Evolutionary conservation across 2,797 vertebrate species (phyloP), one percentile per base, ranked within the genome.

Genomic region (Pyrocephalus nanus): DNA sequence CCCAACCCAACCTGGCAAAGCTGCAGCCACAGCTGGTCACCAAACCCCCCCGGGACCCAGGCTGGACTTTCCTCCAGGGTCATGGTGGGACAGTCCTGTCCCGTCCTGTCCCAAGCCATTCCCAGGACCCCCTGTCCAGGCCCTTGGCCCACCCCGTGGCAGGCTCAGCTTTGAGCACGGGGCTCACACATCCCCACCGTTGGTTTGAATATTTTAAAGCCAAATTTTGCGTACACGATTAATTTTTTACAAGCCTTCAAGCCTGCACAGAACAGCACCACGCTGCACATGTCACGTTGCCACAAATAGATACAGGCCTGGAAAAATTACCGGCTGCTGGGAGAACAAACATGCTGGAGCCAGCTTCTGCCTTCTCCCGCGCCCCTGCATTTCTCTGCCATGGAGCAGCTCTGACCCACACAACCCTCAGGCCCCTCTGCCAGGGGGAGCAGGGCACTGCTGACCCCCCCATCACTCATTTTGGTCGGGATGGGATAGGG

Each of bases 241-340:
- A 95, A 96, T 94, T 92, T 93, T 95, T 95, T 26, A 95, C 88
- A 86, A 92, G 95, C 29, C 69, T 92, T 69, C 45, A 80, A 92
- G 93, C 95, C 71, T 22, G 90, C 92, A 90, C 38, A 84, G 94
- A 90, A 81, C 92, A 90, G 87, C 87, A 54, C 90, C 76, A 80
- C 70, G 47, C 94, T 16, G 93, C 95, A 93, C 95, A 86, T 88
- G 92, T 77, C 92, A 77, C 54, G 5, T 64, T 8, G 27, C 96
- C 70, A 4, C 95, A 96, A 94, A 96, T 95, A 96, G 95, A 96
- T 12, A 70, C 90, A 51, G 88, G 66, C 73, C 82, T 92, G 86
- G 90, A 93, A 90, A 90, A 96, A 94, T 54, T 40, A 38, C 82
- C 42, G 85, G 6, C 82, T 94, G 80, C 92, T 66, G 73, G 74